Base-by-base conservation (phyloP, 1,140 invertebrate genomes). In the Helicoverpa armigera region DNA sequence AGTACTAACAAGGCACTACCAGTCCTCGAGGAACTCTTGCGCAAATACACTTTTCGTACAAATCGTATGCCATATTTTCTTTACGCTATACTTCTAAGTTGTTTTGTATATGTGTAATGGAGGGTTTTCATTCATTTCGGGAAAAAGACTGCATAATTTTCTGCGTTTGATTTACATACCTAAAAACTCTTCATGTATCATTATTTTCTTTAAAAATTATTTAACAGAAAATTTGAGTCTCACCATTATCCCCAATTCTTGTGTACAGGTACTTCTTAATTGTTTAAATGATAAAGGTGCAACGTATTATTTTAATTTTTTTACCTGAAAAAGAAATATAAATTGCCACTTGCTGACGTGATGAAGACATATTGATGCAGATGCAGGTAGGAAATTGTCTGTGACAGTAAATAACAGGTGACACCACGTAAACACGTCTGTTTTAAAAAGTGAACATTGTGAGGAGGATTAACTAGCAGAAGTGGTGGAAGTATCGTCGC, bases 331-430 rank as follows among this genome's bases (percentile, higher is more conserved):
- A 76, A 76, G 53, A 76, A 63, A 76, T 76, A 63, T 51, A 18
- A 51, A 43, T 31, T 61, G 58, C 63, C 73, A 67, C 13, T 35
- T 77, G n/a, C 14, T 10, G 48, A 18, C 50, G 56, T 82, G 81
- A 84, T 86, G 83, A 81, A 81, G 70, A 82, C 67, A 48, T 80
- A 81, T 54, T 43, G 50, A 3, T 23, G 61, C 70, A 75, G 31
- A 16, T 63, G 58, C 4, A 5, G 60, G 13, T 63, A 9, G 53
- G 23, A 35, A 70, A 70, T 31, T 43, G 51, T 60, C 74, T 65
- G 80, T 82, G 88, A 88, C 87, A 86, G 86, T 90, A 89, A 90
- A 90, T 86, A 83, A 89, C 85, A 78, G 58, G 84, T 78, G 85
- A 85, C 78, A 78, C 69, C 48, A 69, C 80, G 80, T 82, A 79